These are phyloP conservation scores for Schizopygopsis malacanthus DNA, from an alignment of 2,797 vertebrate species.

Conservation along the genomic window DNA sequence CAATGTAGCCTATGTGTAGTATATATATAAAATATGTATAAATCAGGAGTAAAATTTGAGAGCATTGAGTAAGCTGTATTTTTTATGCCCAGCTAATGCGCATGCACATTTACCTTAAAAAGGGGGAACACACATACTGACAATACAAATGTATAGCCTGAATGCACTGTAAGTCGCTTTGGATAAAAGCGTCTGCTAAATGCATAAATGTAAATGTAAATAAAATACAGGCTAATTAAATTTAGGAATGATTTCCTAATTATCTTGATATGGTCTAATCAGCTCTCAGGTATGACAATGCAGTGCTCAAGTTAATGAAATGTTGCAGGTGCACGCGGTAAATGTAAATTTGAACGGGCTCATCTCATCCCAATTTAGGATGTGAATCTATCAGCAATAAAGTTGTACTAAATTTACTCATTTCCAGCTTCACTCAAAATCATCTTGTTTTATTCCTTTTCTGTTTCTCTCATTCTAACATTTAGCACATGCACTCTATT, in stretches of 20 bases:
- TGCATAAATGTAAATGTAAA: not conserved
- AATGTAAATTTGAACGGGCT: no score
- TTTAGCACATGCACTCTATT: not conserved
- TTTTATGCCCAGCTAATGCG: not conserved
- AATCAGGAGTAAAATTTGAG: not conserved
- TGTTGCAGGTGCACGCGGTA: not conserved
- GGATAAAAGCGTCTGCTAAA: no score
- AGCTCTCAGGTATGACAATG: not conserved
- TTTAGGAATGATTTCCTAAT: not conserved
- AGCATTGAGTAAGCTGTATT: not conserved
- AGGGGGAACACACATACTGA: no score
- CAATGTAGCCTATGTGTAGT: not conserved
- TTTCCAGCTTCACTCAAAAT: not conserved
- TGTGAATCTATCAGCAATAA: not conserved
- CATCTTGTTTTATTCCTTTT: no score
- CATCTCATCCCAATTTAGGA: not conserved
- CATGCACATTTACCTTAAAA: not conserved
- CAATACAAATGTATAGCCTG: no score
- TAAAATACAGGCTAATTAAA: conserved; percentile 6
- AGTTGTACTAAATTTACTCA: not conserved
- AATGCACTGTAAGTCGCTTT: no score
- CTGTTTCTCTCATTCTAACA: not conserved
- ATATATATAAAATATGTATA: not conserved
- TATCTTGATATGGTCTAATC: not conserved
- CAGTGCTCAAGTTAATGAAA: not conserved